Conservation (phyloP, 2,113 vertebrate species). For the Anarrhichthys ocellatus region DNA sequence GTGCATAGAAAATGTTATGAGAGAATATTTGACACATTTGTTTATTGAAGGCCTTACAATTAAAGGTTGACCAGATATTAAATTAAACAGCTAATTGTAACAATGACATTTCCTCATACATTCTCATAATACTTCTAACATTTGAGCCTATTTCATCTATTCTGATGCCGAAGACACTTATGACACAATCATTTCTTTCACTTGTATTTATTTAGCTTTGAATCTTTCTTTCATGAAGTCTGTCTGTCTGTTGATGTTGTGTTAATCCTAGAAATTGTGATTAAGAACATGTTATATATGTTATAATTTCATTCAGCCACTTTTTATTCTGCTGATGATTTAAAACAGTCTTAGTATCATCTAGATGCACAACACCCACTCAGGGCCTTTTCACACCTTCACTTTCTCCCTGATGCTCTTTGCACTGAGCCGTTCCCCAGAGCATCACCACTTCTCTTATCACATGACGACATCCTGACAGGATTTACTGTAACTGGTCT, state of each 20-base stretch:
- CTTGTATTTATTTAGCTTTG: not conserved
- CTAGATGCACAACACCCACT: not conserved
- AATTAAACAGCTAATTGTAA: not conserved
- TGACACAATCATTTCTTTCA: not conserved
- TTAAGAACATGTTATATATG: too few species aligned
- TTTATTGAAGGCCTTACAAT: not conserved
- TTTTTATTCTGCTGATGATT: too few species aligned
- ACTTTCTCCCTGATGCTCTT: too few species aligned
- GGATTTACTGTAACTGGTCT: not conserved
- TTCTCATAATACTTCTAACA: not conserved
- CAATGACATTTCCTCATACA: not conserved
- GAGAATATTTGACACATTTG: too few species aligned
- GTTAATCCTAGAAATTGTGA: too few species aligned
- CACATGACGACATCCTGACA: not conserved
- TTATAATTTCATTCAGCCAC: too few species aligned
- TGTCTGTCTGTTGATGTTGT: not conserved
- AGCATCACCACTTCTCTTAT: too few species aligned
- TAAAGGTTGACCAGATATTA: not conserved
- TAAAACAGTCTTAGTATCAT: not conserved
- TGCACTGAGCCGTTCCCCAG: too few species aligned
- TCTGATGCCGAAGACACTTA: not conserved
- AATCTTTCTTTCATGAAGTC: not conserved
- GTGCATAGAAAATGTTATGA: not conserved
- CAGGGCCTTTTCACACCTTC: not conserved
- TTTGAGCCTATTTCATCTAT: not conserved